Evolutionary conservation across 2,888 invertebrate genomes (phyloP), one percentile per base, ranked within the genome.

Genomic region (Drosophila niveifrons): DNA sequence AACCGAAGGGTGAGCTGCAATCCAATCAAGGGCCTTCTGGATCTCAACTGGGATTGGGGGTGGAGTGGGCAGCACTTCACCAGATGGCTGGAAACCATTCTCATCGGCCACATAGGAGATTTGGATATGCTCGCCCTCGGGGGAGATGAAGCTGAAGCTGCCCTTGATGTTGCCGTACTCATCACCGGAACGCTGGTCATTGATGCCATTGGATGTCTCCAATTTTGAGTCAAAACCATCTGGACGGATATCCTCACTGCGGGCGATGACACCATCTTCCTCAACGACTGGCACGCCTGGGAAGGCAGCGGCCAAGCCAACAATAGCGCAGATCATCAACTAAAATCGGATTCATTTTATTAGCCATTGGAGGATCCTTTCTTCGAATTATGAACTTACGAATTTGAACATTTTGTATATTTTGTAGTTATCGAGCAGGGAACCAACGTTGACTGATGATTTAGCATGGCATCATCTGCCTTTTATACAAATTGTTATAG

Each of bases 41-140:
- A 89, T 89, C 11, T 39, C 72, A 9, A 47, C 78, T 61, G 88
- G 88, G 13, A 80, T 46, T 72, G 89, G 81, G 7, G 88, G 88
- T 18, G 79, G 67, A 15, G 74, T 75, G 29, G 89, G 90, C 56
- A 89, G 63, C 11, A 43, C 43, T 1, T 52, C 71, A n/a, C 89
- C 72, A 34, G 55, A 23, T 4, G 90, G 88, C 47, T 90, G 90
- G 52, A 79, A 90, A 31, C 90, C 90, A 39, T 90, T 55, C 71
- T 91, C 91, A 72, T 91, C 81, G 57, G 91, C 91, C 15, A 81
- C 72, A 66, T 90, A 90, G 8, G 29, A 10, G 8, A 91, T 58
- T 13, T 76, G 59, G 11, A 90, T 52, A 15, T 83, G 84, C 15
- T 78, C 82, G 7, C 91, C 91, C 52, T 90, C 90, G 48, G 90